These are phyloP conservation scores for Drosophila willistoni DNA, from an alignment of 1,140 invertebrate species.

Conservation along the genomic window DNA sequence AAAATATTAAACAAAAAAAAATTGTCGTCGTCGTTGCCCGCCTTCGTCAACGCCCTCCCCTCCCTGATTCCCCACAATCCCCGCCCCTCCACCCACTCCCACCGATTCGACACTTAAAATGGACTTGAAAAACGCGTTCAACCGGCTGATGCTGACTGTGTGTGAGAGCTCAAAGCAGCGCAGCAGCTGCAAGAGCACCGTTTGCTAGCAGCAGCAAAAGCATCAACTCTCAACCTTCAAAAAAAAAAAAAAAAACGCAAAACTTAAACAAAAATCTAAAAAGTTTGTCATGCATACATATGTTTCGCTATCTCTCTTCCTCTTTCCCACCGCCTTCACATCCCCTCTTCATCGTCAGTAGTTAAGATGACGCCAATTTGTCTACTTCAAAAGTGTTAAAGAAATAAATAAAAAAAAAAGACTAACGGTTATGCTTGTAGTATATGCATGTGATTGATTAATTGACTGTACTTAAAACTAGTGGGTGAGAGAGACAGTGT, in stretches of 20 bases:
- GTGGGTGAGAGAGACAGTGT: neutral
- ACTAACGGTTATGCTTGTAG: conserved; percentile 1
- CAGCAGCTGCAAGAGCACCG: conserved; percentile 23
- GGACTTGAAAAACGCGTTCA: conserved; percentile 80
- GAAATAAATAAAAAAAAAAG: neutral
- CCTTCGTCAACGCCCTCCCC: conserved; percentile 15
- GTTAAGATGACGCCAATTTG: conserved; percentile 41
- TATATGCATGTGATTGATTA: conserved; percentile 5
- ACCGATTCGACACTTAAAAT: conserved; percentile 34
- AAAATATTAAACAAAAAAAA: conserved; percentile 7
- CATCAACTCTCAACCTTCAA: conserved; percentile 69
- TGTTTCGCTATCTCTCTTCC: conserved; percentile 10
- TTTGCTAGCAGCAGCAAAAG: conserved; percentile 7
- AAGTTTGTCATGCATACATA: conserved; percentile 36
- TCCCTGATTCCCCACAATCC: conserved; percentile 22
- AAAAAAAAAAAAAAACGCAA: conserved; percentile 14
- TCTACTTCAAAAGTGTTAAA: conserved; percentile 27
- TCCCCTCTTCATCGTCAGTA: neutral
- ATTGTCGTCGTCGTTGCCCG: conserved; percentile 16
- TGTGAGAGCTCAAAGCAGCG: conserved; percentile 5
- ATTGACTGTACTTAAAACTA: conserved; percentile 6
- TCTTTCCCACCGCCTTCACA: neutral
- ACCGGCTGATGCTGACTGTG: conserved; percentile 31
- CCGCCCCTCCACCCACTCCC: neutral
- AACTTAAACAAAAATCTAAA: neutral